Evolutionary conservation across 1,140 invertebrate species (phyloP).

Genomic region (Episyrphus balteatus): DNA sequence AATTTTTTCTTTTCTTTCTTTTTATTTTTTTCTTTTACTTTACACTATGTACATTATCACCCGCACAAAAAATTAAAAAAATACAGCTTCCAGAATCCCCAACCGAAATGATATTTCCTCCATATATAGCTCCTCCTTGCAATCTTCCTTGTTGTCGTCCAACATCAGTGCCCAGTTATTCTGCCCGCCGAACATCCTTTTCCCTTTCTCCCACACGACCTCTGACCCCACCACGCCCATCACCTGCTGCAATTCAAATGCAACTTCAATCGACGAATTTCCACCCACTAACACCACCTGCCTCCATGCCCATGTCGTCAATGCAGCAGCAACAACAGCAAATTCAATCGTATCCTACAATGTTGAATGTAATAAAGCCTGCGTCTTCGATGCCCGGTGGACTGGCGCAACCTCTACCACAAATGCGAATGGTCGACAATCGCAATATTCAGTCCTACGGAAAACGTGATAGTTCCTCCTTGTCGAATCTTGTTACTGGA

Average conservation of each 20-base stretch:
- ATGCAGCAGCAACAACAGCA: slow-evolving; percentile 5
- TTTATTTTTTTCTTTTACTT: slow-evolving; percentile 27
- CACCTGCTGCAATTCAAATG: slow-evolving; percentile 10
- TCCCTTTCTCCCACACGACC: slow-evolving; percentile 15
- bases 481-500: slow-evolving; percentile 12
- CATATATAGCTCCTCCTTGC: slow-evolving; percentile 33
- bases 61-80: slow-evolving; percentile 4
- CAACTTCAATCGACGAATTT: background rate
- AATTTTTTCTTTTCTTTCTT: slow-evolving; percentile 8
- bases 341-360: slow-evolving; percentile 16
- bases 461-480: slow-evolving; percentile 10
- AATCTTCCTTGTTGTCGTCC: slow-evolving; percentile 31
- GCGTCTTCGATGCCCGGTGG: slow-evolving; percentile 31
- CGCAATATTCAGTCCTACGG: background rate
- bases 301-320: background rate
- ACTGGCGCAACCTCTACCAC: slow-evolving; percentile 7
- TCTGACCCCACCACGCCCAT: slow-evolving; percentile 25
- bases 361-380: slow-evolving; percentile 27
- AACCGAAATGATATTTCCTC: slow-evolving; percentile 35
- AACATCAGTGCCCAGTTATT: slow-evolving; percentile 27
- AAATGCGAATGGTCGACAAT: background rate
- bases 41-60: slow-evolving; percentile 8
- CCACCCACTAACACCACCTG: slow-evolving; percentile 1
- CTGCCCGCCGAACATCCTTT: slow-evolving; percentile 19
- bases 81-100: slow-evolving; percentile 33